Conservation (phyloP, 2,797 vertebrate genomes). For the Chelon auratus region DNA sequence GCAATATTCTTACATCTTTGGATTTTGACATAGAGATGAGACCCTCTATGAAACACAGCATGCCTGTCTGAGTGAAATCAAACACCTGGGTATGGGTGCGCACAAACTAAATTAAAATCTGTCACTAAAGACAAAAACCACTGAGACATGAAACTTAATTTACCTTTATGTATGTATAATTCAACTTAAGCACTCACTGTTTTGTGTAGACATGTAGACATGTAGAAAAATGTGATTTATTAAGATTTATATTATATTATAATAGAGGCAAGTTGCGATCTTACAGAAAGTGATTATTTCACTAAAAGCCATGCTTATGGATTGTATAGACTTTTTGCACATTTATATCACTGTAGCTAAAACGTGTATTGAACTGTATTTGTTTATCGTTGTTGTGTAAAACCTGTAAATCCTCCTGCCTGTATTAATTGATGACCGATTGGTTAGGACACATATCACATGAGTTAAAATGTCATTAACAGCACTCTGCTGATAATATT, state of each 20-base stretch:
- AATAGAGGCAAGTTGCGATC: background rate
- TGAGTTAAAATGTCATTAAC: background rate
- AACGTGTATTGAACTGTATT: background rate
- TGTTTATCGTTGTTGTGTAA: background rate
- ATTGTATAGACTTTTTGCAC: background rate
- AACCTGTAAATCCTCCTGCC: background rate
- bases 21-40: background rate
- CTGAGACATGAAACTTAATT: background rate
- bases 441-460: background rate
- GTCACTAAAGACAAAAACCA: background rate
- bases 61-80: too few relatives aligned
- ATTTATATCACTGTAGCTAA: background rate
- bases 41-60: background rate
- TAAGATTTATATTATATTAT: background rate
- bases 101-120: too few relatives aligned
- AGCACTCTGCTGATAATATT: background rate
- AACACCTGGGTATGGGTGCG: too few relatives aligned
- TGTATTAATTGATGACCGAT: background rate
- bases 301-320: background rate
- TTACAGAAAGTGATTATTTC: background rate
- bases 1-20: slow-evolving; percentile 1
- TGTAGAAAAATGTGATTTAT: background rate
- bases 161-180: background rate
- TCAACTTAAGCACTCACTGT: background rate
- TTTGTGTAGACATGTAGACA: background rate